Conservation (phyloP, 2,888 invertebrate species). For the Tricholauxania praeusta region DNA sequence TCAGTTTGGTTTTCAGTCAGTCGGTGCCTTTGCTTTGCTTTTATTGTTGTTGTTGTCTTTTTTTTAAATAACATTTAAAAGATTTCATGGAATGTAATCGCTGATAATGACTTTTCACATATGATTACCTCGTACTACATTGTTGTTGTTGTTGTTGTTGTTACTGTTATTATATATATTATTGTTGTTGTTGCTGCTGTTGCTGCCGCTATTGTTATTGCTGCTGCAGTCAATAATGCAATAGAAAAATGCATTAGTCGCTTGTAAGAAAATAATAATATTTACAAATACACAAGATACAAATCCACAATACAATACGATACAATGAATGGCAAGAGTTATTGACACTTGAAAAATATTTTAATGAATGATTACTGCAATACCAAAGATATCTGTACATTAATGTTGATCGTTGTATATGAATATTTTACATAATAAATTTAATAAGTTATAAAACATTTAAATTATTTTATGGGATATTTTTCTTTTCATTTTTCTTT, state of each 20-base stretch:
- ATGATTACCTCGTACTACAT: not conserved
- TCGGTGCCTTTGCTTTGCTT: not conserved
- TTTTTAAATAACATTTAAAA: not conserved
- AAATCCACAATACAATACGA: not conserved
- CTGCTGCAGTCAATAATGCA: not conserved
- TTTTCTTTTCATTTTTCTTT: no score
- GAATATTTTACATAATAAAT: no score
- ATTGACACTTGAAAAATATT: conserved; percentile 7
- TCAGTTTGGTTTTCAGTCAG: not conserved
- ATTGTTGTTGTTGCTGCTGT: no score
- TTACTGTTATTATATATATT: no score
- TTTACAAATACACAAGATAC: not conserved
- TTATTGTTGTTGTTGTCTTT: conserved; percentile 1
- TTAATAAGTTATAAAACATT: no score
- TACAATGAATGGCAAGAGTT: not conserved
- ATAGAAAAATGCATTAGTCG: conserved; percentile 14
- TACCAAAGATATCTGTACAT: no score
- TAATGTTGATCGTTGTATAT: no score
- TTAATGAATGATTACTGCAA: conserved; percentile 8
- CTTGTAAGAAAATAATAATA: not conserved
- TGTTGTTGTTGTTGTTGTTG: no score
- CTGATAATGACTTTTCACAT: conserved; percentile 18
- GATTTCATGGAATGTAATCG: conserved; percentile 15
- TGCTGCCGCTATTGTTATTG: not conserved
- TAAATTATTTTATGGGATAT: no score